Conservation (phyloP, 2,113 vertebrate genomes). For the Thalassoma bifasciatum region DNA sequence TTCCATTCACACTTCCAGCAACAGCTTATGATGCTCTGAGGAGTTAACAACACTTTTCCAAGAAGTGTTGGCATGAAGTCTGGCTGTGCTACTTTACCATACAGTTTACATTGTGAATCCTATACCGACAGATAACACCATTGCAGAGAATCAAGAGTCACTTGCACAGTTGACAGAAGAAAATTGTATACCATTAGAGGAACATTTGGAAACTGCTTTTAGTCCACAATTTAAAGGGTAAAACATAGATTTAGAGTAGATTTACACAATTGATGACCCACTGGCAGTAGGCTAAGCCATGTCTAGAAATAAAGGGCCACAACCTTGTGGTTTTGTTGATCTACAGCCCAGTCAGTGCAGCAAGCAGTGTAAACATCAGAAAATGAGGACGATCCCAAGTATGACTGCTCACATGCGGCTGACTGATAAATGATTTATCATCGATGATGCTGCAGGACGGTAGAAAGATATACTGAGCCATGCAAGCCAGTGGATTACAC, state of each 20-base stretch:
- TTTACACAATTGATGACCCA: too few species aligned
- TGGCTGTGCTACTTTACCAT: slow-evolving; percentile 1
- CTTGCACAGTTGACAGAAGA: too few species aligned
- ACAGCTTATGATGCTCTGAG: slow-evolving; percentile 50
- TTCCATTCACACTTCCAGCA: slow-evolving; percentile 60
- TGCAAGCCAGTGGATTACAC: slow-evolving; percentile 38
- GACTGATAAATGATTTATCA: slow-evolving; percentile 58
- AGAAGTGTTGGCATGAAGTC: slow-evolving; percentile 38
- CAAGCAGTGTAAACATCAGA: slow-evolving; percentile 11
- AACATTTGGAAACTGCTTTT: neutral
- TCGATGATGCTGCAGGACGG: slow-evolving; percentile 47
- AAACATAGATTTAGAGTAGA: too few species aligned
- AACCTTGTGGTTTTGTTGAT: neutral
- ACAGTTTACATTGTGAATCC: slow-evolving; percentile 30
- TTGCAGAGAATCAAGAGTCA: too few species aligned
- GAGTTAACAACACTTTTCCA: slow-evolving; percentile 35
- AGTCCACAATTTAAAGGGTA: too few species aligned
- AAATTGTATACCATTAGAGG: too few species aligned
- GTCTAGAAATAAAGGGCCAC: neutral
- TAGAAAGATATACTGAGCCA: slow-evolving; percentile 43
- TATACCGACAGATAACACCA: slow-evolving; percentile 1
- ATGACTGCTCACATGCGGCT: slow-evolving; percentile 35
- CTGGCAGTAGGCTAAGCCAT: too few species aligned
- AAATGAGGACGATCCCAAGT: slow-evolving; percentile 1
- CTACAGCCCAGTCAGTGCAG: neutral